phyloP scores from a whole-genome alignment of 2,113 vertebrate species.

The Thymallus thymallus region DNA sequence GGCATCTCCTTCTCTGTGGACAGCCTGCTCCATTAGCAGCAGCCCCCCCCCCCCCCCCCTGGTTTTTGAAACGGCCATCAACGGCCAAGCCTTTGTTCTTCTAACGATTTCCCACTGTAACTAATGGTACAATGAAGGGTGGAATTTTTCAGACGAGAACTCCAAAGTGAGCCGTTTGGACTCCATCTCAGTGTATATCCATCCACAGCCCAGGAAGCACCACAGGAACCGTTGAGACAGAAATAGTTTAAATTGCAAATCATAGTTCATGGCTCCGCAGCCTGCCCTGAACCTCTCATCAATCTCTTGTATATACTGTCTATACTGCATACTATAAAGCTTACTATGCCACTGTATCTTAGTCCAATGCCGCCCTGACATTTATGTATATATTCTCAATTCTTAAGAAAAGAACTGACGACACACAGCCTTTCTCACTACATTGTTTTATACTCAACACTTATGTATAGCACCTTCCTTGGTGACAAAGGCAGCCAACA shows the following conservation, averaged over 20 bases:
- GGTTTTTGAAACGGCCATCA: neutral
- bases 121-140: neutral
- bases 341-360: too few relatives aligned
- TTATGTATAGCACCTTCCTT: neutral
- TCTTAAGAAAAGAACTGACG: neutral
- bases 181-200: neutral
- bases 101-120: neutral
- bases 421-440: neutral
- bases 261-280: neutral
- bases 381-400: too few relatives aligned
- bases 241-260: neutral
- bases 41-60: neutral
- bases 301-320: too few relatives aligned
- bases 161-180: constrained; percentile 6
- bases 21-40: too few relatives aligned
- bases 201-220: neutral
- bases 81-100: constrained; percentile 5
- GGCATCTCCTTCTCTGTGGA: neutral
- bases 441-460: neutral
- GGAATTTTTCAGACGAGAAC: neutral
- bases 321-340: too few relatives aligned
- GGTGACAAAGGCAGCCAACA: neutral
- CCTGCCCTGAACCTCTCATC: neutral
- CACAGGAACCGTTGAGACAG: neutral
- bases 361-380: too few relatives aligned